Evolutionary conservation across 2,113 vertebrate genomes (phyloP).

Genomic region (Actenoides hombroni): DNA sequence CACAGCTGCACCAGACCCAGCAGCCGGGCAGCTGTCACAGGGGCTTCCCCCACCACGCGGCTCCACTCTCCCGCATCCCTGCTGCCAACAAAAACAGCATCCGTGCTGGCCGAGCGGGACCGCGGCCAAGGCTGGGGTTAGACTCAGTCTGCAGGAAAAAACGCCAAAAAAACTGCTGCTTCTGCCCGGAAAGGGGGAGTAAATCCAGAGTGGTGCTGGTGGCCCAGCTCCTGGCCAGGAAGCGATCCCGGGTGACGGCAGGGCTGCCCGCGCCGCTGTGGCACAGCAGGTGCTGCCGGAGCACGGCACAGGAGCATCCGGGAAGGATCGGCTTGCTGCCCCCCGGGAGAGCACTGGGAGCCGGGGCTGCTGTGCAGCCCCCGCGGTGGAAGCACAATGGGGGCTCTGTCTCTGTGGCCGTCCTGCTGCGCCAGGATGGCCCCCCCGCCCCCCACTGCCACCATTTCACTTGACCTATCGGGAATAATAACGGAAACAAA

Average conservation of each 20-base stretch:
- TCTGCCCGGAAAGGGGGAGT: neutral
- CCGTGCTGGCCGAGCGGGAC: neutral
- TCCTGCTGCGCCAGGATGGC: neutral
- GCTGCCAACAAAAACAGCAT: slow-evolving; percentile 4
- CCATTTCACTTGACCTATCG: slow-evolving; percentile 66
- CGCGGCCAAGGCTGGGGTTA: neutral
- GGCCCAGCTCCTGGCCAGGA: neutral
- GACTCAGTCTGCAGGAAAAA: neutral
- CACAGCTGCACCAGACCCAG: neutral
- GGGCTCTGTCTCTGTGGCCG: slow-evolving; percentile 6
- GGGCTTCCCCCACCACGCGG: neutral
- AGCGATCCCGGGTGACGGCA: neutral
- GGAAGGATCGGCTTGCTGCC: neutral
- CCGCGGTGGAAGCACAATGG: slow-evolving; percentile 52
- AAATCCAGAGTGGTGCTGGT: rapidly evolving
- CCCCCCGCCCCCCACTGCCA: neutral
- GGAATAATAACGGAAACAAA: slow-evolving; percentile 63
- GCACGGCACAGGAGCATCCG: neutral
- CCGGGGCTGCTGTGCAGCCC: slow-evolving; percentile 29
- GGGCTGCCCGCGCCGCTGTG: neutral
- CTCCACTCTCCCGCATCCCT: neutral
- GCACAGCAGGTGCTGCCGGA: neutral
- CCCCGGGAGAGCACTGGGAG: neutral
- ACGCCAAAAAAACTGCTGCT: neutral
- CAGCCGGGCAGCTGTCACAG: neutral